Base-by-base conservation (phyloP, 2,888 invertebrate genomes). In the Eurytoma adleriae region DNA sequence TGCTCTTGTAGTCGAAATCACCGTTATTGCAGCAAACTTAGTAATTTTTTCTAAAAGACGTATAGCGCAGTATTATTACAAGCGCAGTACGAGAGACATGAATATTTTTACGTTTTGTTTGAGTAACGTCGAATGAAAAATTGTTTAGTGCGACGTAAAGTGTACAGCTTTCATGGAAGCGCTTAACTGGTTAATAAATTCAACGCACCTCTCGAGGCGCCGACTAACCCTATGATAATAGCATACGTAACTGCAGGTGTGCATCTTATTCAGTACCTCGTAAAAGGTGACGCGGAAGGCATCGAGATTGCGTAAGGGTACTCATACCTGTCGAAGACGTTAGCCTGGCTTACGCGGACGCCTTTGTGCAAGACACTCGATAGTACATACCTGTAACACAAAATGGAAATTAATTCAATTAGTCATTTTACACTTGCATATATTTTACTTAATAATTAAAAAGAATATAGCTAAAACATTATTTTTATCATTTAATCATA, bases 201-300 rank as follows among this genome's bases (percentile, higher is more conserved):
- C 73, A 56, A 66, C 10, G 40, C 40, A 7, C 10, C 40, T 40
- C 40, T 40, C 40, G 40, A 40, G 7, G 40, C 40, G 40, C 40
- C 40, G 40, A 40, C 40, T 40, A 40, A 40, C 40, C 40, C 40
- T 40, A 10, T 40, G 40, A 40, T 40, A 40, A 40, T 40, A 40
- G 30, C 48, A 64, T 18, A 52, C 30, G 61, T 68, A 69, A 74
- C 48, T 67, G 72, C 56, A 73, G 61, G 68, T 69, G 74, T 59
- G 64, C 40, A 70, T 75, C 56, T 59, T 71, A 75, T 70, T 71
- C 61, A 48, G 56, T 50, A 57, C 14, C 27, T 78, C 68, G 24
- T 79, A 73, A 61, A 77, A 70, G 69, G 62, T 56, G 64, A 64
- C 77, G 52, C 54, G 56, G 61, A 76, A 70, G 48, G 56, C 56